Evolutionary conservation across 2,888 invertebrate genomes (phyloP).

Genomic region (Leptopilina drosophilae): DNA sequence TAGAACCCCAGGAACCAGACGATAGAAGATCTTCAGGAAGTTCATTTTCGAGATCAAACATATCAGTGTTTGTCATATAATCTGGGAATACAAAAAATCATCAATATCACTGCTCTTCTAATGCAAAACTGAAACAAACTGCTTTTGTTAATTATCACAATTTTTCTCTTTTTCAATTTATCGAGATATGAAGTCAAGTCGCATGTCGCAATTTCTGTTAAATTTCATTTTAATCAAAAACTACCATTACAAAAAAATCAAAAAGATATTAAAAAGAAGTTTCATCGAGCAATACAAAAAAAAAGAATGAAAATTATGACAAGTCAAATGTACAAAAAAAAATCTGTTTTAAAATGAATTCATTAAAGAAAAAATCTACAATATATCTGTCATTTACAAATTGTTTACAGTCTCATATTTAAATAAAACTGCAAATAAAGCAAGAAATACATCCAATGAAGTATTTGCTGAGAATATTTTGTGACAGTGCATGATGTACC

Average conservation of each 20-base stretch:
- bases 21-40: slow-evolving; percentile 93
- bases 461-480: slow-evolving; percentile 39
- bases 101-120: slow-evolving; percentile 40
- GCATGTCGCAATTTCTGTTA: neutral
- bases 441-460: slow-evolving; percentile 27
- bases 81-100: slow-evolving; percentile 78
- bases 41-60: slow-evolving; percentile 94
- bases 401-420: slow-evolving; percentile 20
- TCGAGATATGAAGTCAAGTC: slow-evolving; percentile 15
- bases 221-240: slow-evolving; percentile 5
- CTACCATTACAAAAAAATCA: slow-evolving; percentile 30
- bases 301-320: slow-evolving; percentile 10
- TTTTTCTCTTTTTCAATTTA: neutral
- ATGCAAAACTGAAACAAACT: neutral
- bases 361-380: neutral
- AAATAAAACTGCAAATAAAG: slow-evolving; percentile 31
- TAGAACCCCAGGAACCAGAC: slow-evolving; percentile 85
- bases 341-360: slow-evolving; percentile 6
- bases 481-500: slow-evolving; percentile 65
- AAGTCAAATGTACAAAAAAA: slow-evolving; percentile 26
- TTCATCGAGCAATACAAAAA: slow-evolving; percentile 16
- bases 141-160: neutral
- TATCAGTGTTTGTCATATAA: slow-evolving; percentile 89
- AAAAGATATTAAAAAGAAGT: slow-evolving; percentile 9
- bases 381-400: neutral